These are phyloP conservation scores for Ammodytes dubius DNA, from an alignment of 2,113 vertebrate species.

Conservation along the genomic window DNA sequence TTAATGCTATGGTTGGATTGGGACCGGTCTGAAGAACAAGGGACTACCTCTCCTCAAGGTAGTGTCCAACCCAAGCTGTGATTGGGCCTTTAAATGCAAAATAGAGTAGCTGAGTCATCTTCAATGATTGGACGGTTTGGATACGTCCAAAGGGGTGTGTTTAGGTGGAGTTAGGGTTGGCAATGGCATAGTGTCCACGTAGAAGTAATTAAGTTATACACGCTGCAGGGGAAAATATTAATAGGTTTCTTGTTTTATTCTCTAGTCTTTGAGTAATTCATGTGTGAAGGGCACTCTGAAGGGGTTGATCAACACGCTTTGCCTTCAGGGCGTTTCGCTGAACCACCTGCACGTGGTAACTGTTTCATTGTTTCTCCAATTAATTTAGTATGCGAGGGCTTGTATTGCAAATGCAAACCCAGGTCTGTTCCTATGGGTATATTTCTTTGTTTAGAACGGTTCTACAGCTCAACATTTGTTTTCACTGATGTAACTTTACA, in stretches of 20 bases:
- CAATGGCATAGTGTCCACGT: neutral
- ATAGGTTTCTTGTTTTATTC: neutral
- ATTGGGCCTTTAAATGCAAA: constrained; percentile 39
- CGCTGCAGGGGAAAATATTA: neutral
- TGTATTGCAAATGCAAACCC: neutral
- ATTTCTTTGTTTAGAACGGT: constrained; percentile 19
- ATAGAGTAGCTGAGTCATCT: neutral
- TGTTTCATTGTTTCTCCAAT: no score
- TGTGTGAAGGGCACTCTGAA: neutral
- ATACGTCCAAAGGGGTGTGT: neutral
- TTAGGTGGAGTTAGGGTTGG: neutral
- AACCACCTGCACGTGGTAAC: neutral
- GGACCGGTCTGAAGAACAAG: constrained; percentile 12
- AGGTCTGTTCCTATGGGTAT: constrained; percentile 13
- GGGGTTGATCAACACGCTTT: neutral
- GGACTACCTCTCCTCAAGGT: neutral
- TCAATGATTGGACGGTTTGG: constrained; percentile 35
- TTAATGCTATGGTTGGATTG: constrained; percentile 1
- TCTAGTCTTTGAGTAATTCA: neutral
- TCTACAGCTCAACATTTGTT: constrained; percentile 35
- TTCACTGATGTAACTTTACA: constrained; percentile 71
- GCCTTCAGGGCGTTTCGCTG: neutral
- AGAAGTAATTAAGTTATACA: neutral
- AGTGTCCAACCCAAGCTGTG: neutral
- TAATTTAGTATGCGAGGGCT: no score